These are phyloP conservation scores for Spea hammondii DNA, from an alignment of 2,797 vertebrate species.

Conservation along the genomic window DNA sequence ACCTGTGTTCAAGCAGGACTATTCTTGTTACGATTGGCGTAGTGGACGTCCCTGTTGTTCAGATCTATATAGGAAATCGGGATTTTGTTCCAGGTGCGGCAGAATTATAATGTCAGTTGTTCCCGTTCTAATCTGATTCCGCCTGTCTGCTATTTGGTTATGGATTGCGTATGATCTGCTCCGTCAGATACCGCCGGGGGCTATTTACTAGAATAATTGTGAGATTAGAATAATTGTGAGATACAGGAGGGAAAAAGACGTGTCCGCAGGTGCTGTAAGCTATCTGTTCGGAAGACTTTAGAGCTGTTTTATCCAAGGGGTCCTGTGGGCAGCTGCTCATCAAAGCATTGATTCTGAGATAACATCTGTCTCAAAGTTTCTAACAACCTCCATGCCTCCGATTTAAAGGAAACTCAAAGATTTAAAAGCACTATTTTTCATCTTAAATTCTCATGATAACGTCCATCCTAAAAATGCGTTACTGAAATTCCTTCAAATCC, in stretches of 20 bases:
- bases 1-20: too few relatives aligned
- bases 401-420: too few relatives aligned
- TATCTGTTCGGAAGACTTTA: not conserved
- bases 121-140: not conserved
- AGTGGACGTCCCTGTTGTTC: too few relatives aligned
- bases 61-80: too few relatives aligned
- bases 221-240: not conserved
- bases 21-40: too few relatives aligned
- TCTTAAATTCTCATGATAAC: too few relatives aligned
- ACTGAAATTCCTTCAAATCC: too few relatives aligned
- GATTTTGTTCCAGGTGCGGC: not conserved
- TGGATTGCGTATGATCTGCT: not conserved
- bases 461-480: too few relatives aligned
- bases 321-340: not conserved
- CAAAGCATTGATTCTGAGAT: not conserved
- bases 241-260: not conserved
- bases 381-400: not conserved
- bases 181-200: not conserved
- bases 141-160: not conserved
- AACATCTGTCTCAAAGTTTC: not conserved
- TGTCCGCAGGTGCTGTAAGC: not conserved
- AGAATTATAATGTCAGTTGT: not conserved
- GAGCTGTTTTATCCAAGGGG: too few relatives aligned
- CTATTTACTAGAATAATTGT: conserved; percentile 1
- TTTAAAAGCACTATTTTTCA: too few relatives aligned